These are phyloP conservation scores for Pheosia tremula DNA, from an alignment of 2,888 invertebrate genomes.

Conservation along the genomic window DNA sequence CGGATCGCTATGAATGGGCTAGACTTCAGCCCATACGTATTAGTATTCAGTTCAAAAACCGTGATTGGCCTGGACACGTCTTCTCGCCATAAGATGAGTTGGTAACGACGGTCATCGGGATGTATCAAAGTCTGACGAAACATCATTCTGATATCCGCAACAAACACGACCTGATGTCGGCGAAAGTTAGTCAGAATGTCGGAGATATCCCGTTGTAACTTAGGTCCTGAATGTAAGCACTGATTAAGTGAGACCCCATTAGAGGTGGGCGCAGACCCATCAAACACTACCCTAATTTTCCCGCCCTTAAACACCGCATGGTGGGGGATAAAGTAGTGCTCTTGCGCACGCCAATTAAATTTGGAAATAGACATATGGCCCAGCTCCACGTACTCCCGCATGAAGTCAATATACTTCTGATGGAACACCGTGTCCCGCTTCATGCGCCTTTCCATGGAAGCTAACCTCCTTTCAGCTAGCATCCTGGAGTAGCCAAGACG, in stretches of 20 bases:
- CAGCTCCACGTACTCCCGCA: not conserved
- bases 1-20: not conserved
- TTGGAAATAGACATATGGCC: no score
- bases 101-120: not conserved
- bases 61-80: not conserved
- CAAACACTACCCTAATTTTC: no score
- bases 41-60: not conserved
- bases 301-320: no score
- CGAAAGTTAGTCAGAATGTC: not conserved
- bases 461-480: not conserved
- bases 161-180: not conserved
- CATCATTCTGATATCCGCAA: not conserved
- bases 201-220: not conserved
- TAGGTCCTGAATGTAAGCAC: not conserved
- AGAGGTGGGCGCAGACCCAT: no score
- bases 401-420: not conserved
- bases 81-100: not conserved
- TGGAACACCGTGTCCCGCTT: not conserved
- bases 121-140: not conserved
- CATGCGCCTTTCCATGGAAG: constrained; percentile 2
- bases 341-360: no score
- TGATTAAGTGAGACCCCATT: not conserved
- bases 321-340: no score
- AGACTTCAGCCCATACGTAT: not conserved
- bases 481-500: not conserved